Evolutionary conservation across 2,797 vertebrate species (phyloP), one percentile per base, ranked within the genome.

Genomic region (Manis javanica): DNA sequence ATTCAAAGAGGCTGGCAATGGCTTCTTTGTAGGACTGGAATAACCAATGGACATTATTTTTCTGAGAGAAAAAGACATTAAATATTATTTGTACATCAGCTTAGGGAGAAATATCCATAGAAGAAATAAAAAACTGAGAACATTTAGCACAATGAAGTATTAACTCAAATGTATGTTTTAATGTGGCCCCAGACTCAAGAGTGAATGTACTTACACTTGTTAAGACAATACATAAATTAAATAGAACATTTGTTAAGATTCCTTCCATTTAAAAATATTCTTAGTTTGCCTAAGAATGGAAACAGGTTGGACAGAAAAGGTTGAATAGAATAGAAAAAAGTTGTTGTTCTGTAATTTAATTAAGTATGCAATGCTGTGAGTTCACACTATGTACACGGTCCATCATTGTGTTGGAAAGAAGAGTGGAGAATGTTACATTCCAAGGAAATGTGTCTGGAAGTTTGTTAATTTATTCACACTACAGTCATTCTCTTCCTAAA

Each of bases 1-100:
- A 98, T 96, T 92, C 39, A 91, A n/a, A 37, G 74, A 91, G 18
- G 3, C n/a, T 77, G 26, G 90, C 74, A 85, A 24, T 42, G 23
- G 42, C 21, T 61, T 21, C 2, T 87, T 74, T 82, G 29, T 55
- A 74, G 72, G 46, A 31, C 51, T 82, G 49, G 31, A 10, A 42
- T 61, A 84, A 59, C 74, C 3, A 71, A n/a, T 53, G 64, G 3
- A 26, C 39, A 69, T 12, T 61, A 37, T 57, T 85, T 93, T 93
- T 93, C 51, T 72, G 26, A 86, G 69, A 68, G 16, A 12, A 39
- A 93, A 96, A 94, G 15, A 31, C 19, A 23, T 92, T 84, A 82
- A 92, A 89, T 79, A 21, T 49, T 87, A 16, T 69, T 94, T 77
- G 51, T 86, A 16, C 29, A 66, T 71, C 11, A 89, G 8, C 11